phyloP scores from a whole-genome alignment of 2,113 vertebrate genomes.

The Cacatua alba region DNA sequence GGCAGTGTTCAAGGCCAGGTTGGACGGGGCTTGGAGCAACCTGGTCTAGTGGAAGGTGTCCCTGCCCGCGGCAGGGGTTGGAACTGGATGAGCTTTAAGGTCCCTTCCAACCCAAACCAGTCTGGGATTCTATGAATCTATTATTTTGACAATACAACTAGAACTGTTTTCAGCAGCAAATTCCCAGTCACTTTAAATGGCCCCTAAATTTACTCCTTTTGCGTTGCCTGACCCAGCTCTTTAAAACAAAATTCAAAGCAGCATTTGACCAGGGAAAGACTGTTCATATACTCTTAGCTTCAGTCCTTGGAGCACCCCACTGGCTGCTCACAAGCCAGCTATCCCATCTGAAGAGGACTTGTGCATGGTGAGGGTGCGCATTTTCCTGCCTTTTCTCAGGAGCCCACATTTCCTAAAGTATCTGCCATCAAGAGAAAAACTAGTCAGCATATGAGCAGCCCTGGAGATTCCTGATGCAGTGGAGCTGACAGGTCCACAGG shows the following conservation, averaged over 20 bases:
- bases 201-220: background rate
- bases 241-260: background rate
- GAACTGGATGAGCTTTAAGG: background rate
- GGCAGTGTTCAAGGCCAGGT: background rate
- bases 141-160: background rate
- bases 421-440: background rate
- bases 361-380: fast-evolving
- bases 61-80: background rate
- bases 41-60: background rate
- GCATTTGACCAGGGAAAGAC: background rate
- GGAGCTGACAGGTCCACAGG: background rate
- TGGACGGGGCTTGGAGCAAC: background rate
- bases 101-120: background rate
- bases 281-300: background rate
- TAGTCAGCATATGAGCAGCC: background rate
- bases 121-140: background rate
- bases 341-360: background rate
- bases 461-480: background rate
- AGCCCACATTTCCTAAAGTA: background rate
- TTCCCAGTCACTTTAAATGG: background rate
- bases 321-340: background rate
- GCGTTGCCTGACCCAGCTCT: background rate
- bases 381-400: background rate
- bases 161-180: background rate
- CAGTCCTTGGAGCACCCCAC: background rate